Conservation (phyloP, 2,113 vertebrate species). For the Gobiocypris rarus region DNA sequence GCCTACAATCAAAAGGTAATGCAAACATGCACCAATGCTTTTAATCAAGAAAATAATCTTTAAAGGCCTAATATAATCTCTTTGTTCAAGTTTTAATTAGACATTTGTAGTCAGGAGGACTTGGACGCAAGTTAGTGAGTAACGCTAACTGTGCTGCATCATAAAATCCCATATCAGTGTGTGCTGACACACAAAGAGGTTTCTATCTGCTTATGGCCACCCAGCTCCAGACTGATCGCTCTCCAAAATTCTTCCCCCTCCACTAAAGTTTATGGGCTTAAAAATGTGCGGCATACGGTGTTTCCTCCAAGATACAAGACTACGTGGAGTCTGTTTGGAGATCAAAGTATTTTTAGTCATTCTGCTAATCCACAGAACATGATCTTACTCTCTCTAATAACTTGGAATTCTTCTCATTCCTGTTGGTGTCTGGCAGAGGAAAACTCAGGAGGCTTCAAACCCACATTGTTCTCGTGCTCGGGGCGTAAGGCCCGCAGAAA, state of each 20-base stretch:
- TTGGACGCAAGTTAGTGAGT: conserved; percentile 26
- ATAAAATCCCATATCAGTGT: conserved; percentile 38
- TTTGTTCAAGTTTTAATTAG: conserved; percentile 34
- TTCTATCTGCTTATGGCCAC: conserved; percentile 47
- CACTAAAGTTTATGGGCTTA: conserved; percentile 40
- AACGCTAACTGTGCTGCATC: conserved; percentile 19
- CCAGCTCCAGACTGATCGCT: conserved; percentile 23
- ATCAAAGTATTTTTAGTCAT: conserved; percentile 47
- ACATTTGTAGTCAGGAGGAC: conserved; percentile 33
- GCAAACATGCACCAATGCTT: conserved; percentile 38
- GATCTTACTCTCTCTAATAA: conserved; percentile 58
- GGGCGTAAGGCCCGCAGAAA: conserved; percentile 20
- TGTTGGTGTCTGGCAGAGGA: conserved; percentile 45
- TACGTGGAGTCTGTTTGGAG: conserved; percentile 26
- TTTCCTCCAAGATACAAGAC: conserved; percentile 38
- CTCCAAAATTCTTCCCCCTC: conserved; percentile 44
- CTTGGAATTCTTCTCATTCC: conserved; percentile 57
- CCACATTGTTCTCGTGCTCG: conserved; percentile 44
- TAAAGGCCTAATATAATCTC: conserved; percentile 38
- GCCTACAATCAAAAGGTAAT: conserved; percentile 44
- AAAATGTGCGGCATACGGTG: conserved; percentile 1
- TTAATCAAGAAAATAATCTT: conserved; percentile 35
- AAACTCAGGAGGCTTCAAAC: conserved; percentile 49
- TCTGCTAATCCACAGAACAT: conserved; percentile 52
- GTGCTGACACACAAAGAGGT: conserved; percentile 41